Evolutionary conservation across 2,888 invertebrate genomes (phyloP), one percentile per base, ranked within the genome.

Genomic region (Brachynemurus nebulosus): DNA sequence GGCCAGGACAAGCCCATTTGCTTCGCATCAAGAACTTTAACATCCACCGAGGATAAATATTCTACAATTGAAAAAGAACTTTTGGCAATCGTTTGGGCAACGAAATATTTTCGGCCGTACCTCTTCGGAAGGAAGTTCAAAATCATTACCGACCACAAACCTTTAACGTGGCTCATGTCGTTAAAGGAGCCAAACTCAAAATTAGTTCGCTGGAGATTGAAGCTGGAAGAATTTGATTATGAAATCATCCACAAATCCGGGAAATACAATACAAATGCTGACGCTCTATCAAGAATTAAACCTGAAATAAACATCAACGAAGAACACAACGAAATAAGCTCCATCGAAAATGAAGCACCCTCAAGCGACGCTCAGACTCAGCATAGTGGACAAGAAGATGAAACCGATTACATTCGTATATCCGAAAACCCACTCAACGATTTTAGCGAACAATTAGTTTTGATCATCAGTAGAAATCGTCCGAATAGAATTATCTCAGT

Each of bases 81-180:
- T 2, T 42, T 63, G 40, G 57, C 59, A 1, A 59, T 65, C 6
- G 51, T 63, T 4, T 62, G 57, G 56, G 51, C 49, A 7, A 46
- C 50, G 1, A 56, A 59, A 50, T 52, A 60, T 46, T 64, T 61
- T 47, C 18, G 60, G 21, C 59, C 61, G 4, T 64, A 63, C 43
- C 40, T 64, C 2, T 60, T 53, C 44, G 62, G 62, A 12, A 50
- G 53, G 21, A 51, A 57, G 47, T 64, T 63, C 40, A 51, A 33
- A 9, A 54, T 64, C 8, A 16, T 56, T 4, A 63, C 56, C 0
- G 61, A 64, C 45, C 62, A 63, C 45, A 45, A 49, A 49, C 59
- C 60, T 1, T 47, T 62, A 23, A 52, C 49, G 2, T 62, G 59
- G 58, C 46, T 64, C 4, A 54, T 57, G 30, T 57, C 50, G 18